A percentile compares a stretch with the other conserved stretches of the same genome.
Evolutionary conservation across 2,113 vertebrate species (phyloP).

Genomic region (Maylandia zebra): DNA sequence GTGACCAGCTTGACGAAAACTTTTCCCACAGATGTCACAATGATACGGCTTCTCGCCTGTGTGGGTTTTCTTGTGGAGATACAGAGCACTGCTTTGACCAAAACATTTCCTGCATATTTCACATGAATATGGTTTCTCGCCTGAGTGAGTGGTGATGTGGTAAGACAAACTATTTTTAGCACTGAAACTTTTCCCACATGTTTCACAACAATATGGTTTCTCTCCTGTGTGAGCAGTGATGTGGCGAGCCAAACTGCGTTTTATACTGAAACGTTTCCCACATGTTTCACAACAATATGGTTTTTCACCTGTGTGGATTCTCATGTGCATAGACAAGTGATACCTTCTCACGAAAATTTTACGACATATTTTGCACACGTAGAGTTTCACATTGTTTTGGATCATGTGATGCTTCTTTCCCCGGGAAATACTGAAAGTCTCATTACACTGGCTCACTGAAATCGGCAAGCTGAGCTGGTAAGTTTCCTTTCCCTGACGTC

Average conservation of each 20-base stretch:
- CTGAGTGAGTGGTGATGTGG: neutral
- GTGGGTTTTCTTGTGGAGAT: neutral
- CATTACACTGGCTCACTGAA: neutral
- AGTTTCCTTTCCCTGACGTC: neutral
- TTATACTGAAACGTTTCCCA: neutral
- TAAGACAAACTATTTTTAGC: neutral
- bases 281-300: neutral
- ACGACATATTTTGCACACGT: neutral
- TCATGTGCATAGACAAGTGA: neutral
- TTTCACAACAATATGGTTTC: neutral
- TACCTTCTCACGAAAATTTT: neutral
- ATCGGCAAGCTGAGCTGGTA: neutral
- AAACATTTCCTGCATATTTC: neutral
- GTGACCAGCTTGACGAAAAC: neutral
- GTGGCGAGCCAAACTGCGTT: neutral
- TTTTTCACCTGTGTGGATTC: neutral
- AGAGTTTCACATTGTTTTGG: neutral
- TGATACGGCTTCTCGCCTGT: neutral
- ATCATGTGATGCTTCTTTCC: neutral
- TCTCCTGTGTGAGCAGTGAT: neutral
- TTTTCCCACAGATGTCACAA: neutral
- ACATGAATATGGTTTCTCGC: neutral
- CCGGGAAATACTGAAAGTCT: neutral
- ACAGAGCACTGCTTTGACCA: neutral
- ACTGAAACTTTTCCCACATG: neutral